Base-by-base conservation (phyloP, 2,797 vertebrate species). In the Garrulus glandarius region DNA sequence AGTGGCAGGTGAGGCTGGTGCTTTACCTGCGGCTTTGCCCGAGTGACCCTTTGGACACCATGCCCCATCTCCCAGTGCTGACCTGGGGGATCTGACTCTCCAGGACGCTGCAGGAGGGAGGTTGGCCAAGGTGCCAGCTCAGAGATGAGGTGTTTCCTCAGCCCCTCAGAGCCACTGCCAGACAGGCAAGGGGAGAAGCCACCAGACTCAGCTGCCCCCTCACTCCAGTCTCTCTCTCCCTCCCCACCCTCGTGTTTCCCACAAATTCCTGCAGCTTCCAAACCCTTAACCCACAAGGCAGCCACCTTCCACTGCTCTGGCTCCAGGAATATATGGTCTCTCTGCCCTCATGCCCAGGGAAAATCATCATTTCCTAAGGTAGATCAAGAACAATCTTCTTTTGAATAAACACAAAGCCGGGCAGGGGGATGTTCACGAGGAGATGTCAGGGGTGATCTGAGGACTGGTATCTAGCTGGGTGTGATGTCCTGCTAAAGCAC, bases 41-140 rank as follows among this genome's bases (percentile, higher is more conserved):
- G 27, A n/a, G 41, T 13, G 44, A 85, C n/a, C 21, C 43, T 52
- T 5, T 0, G 18, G 65, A 16, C 36, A 64, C 4, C n/a, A n/a
- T n/a, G 30, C 19, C 49, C 72, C n/a, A 13, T 5, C 12, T 39
- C 84, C 37, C 0, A 0, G 23, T 3, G 9, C 27, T 10, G 20
- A 13, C 9, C 77, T 18, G 4, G 2, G 19, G 47, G 37, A 8
- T 61, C 11, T 44, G 69, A 11, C 34, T 24, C 53, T 44, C 22
- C 81, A 55, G 72, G 17, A 63, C 34, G 56, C 69, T 76, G 44
- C 18, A 34, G 52, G 47, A 13, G 10, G 39, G 36, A 52, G 47
- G 19, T 15, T 88, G 71, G n/a, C 80, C 27, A 22, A 72, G 44
- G 41, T 56, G 24, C 52, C 86, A 47, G 68, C 43, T 12, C 44